Evolutionary conservation across 2,113 vertebrate genomes (phyloP), one percentile per base, ranked within the genome.

Genomic region (Amblyopsis rosae): DNA sequence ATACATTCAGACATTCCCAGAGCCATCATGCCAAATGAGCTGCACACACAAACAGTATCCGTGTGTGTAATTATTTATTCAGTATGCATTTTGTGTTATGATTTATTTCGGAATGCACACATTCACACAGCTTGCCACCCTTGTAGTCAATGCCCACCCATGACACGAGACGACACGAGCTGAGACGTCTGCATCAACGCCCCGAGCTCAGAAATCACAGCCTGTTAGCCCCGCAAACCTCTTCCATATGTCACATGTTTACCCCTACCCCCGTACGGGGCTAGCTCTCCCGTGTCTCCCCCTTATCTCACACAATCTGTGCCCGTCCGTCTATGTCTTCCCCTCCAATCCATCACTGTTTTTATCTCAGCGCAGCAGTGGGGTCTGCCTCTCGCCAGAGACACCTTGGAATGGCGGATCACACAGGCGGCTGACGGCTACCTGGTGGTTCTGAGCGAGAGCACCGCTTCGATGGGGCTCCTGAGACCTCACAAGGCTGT

Each of bases 201-300:
- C 73, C 35, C 57, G 65, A 79, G 81, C 81, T 84, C 70, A 71
- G 57, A 80, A 81, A 90, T 85, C 84, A 80, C 7, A 77, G 72
- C 81, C 87, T 75, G 70, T 75, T 88, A 86, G 85, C 80, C 80
- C 73, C 26, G 76, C 69, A 87, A 92, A 92, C 64, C 73, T 89
- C 67, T 90, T 91, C 89, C 90, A 92, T 71, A 91, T 92, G 91
- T 81, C 79, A 65, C 73, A 77, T 70, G 85, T 55, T 15, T 32
- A 68, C 15, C 77, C 82, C 51, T 47, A 56, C 62, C 62, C 74
- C 73, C 73, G 63, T 68, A 71, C 77, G 84, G 54, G 17, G 48
- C 67, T 59, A 47, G 45, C 33, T 47, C 45, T 17, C 33, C 41
- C 51, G 6, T 6, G 6, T 13, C 53, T 83, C 57, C 82, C 84